Base-by-base conservation (phyloP, 2,113 vertebrate species). In the Dermatemys mawii region DNA sequence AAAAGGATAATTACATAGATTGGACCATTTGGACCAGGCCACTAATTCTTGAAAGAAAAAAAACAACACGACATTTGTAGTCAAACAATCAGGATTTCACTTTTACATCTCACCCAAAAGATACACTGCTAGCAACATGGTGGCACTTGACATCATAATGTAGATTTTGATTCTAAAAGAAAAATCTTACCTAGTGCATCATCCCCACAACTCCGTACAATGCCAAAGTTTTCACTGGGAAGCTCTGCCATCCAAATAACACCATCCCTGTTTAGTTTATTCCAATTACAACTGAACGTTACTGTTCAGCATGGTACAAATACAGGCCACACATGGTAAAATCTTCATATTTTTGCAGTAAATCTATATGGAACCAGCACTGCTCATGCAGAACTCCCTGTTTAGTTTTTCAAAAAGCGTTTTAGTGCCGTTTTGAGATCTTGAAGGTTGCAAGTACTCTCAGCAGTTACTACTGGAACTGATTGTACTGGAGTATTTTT, bases 1-100 rank as follows among this genome's bases (percentile, higher is more conserved):
- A 50, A 13, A 60, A 70, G 70, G 38, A 9, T 26, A 48, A 82
- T 86, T n/a, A 35, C 7, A 57, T 51, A 82, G 12, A 76, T 24
- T 73, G 60, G 76, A 73, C n/a, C n/a, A 50, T 85, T 55, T 78
- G 51, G 81, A 17, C 44, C 12, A 32, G 57, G 7, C 29, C 57
- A 60, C 11, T 27, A 60, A 60, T 32, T 60, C 27, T 32, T 29
- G 50, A 51, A 51, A 51, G 50, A 51, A 27, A 57, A 8, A 22
- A 81, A 22, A 6, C 32, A 54, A 44, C 0, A 0, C 12, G 11
- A 93, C 38, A 12, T 57, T 82, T 73, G 46, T 81, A 50, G 82
- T 50, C 24, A 95, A 60, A 67, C 24, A 67, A 21, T 3, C 84
- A 53, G 16, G 24, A 95, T 88, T 27, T 81, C 5, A 88, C 35